Percentiles rank a stretch among this genome's conserved stretches.
These are phyloP conservation scores for Actinostola sp. DNA, from an alignment of 92 coral and sea anemone genomes.

Conservation along the genomic window DNA sequence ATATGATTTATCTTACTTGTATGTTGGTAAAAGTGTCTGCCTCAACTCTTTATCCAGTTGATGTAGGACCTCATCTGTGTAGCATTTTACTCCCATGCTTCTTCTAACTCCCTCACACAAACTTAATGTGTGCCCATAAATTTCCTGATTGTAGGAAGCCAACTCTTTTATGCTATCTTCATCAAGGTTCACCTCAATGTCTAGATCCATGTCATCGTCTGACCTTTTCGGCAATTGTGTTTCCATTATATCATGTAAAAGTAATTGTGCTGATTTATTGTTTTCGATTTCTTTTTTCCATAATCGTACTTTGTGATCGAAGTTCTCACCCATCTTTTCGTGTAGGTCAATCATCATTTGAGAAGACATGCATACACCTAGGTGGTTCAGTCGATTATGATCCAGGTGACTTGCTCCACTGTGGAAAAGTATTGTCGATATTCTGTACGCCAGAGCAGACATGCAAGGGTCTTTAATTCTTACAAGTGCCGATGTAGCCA, in stretches of 20 bases:
- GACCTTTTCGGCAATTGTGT: slow-evolving; percentile 4
- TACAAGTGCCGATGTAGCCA: slow-evolving; percentile 15
- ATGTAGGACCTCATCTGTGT: too few relatives aligned
- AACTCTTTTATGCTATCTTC: not conserved
- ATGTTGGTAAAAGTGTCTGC: too few relatives aligned
- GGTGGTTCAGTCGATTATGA: slow-evolving; percentile 22
- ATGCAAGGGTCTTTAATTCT: slow-evolving; percentile 8
- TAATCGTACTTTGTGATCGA: slow-evolving; percentile 3
- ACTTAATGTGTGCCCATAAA: too few relatives aligned
- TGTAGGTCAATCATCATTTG: slow-evolving; percentile 18
- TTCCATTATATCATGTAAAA: slow-evolving; percentile 12
- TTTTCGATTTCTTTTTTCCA: slow-evolving; percentile 39
- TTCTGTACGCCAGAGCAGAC: slow-evolving; percentile 23
- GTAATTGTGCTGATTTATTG: slow-evolving; percentile 12
- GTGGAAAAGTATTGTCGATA: slow-evolving; percentile 31
- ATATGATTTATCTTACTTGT: too few relatives aligned
- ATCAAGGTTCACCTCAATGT: slow-evolving; percentile 1
- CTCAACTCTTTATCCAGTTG: too few relatives aligned
- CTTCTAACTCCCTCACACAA: too few relatives aligned
- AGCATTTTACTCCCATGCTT: too few relatives aligned
- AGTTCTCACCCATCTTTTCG: slow-evolving; percentile 25
- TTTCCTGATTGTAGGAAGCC: too few relatives aligned
- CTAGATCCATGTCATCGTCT: slow-evolving; percentile 24
- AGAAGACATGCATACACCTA: slow-evolving; percentile 37
- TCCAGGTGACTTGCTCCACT: slow-evolving; percentile 32